A percentile compares a stretch with the other conserved stretches of the same genome.
These are phyloP conservation scores for Tetragnatha versicolor DNA, from an alignment of 1,140 invertebrate genomes.

Conservation along the genomic window DNA sequence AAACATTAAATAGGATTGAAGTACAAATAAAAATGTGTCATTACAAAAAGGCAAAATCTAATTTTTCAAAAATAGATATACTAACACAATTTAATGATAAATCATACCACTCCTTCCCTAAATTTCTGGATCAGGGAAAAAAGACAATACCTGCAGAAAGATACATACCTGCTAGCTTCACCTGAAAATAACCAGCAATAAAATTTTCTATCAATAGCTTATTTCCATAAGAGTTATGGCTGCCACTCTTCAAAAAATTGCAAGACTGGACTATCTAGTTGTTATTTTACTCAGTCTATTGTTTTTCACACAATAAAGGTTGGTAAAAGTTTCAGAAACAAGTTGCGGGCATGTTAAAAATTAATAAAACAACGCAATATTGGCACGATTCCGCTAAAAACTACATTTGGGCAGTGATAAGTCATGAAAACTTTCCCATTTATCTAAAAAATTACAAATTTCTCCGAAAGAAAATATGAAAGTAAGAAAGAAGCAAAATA, in stretches of 20 bases:
- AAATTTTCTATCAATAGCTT: background rate
- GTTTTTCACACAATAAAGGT: conserved; percentile 15
- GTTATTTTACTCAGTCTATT: background rate
- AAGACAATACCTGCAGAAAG: background rate
- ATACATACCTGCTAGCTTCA: conserved; percentile 21
- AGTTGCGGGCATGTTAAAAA: background rate
- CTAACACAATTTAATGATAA: background rate
- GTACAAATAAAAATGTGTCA: background rate
- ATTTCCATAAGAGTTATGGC: conserved; percentile 10
- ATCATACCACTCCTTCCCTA: background rate
- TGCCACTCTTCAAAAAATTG: conserved; percentile 13
- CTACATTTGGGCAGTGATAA: too few species aligned
- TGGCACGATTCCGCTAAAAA: too few species aligned
- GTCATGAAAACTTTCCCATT: too few species aligned
- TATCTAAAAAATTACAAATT: too few species aligned
- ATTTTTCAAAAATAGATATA: background rate
- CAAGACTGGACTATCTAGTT: background rate
- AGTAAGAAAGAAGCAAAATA: too few species aligned
- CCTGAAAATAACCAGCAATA: background rate
- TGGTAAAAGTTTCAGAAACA: background rate
- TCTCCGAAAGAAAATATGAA: too few species aligned
- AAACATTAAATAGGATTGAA: background rate
- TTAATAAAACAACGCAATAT: too few species aligned
- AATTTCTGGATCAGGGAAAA: conserved; percentile 5
- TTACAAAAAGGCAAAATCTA: background rate